These are phyloP conservation scores for Ctenopoma kingsleyae DNA, from an alignment of 2,797 vertebrate species.

Conservation along the genomic window DNA sequence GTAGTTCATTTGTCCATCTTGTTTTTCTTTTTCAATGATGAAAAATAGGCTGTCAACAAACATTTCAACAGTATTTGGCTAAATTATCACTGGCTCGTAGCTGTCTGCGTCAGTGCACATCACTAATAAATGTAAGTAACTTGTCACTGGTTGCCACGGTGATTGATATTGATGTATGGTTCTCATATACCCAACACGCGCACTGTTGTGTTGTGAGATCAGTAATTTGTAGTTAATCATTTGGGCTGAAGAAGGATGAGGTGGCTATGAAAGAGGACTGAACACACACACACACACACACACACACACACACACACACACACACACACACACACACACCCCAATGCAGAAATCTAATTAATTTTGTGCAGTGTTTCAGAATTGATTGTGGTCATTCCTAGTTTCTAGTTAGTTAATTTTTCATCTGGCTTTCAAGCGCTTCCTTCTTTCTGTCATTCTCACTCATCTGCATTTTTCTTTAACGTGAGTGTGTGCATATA, in stretches of 20 bases:
- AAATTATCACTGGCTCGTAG: background rate
- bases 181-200: constrained; percentile 17
- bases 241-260: constrained; percentile 88
- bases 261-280: constrained; percentile 83
- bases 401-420: constrained; percentile 86
- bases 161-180: constrained; percentile 80
- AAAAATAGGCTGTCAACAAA: no score
- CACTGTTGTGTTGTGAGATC: constrained; percentile 78
- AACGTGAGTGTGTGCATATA: constrained; percentile 19
- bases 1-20: no score
- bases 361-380: constrained; percentile 96
- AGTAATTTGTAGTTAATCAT: constrained; percentile 94
- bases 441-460: constrained; percentile 48
- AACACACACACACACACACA: constrained; percentile 52
- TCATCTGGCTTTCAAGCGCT: constrained; percentile 88
- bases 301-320: constrained; percentile 5
- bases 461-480: constrained; percentile 57
- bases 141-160: constrained; percentile 70
- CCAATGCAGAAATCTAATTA: constrained; percentile 95
- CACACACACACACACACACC: constrained; percentile 83
- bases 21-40: no score
- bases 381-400: constrained; percentile 94
- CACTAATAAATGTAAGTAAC: constrained; percentile 71
- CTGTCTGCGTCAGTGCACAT: constrained; percentile 29
- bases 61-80: no score